Conservation (phyloP, 2,888 invertebrate species). For the Caenorhabditis imperialis region DNA sequence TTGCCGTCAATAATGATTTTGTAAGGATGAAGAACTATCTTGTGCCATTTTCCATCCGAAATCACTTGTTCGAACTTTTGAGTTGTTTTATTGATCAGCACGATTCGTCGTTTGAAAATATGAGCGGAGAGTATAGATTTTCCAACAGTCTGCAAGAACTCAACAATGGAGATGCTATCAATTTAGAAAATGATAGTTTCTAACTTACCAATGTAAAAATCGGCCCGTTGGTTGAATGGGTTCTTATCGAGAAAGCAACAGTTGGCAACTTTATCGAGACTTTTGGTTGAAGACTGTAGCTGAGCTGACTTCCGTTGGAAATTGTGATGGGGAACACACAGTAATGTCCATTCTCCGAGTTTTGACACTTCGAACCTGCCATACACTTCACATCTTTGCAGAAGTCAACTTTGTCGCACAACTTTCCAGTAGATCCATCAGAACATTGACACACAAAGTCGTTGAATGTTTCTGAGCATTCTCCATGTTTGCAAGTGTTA, state of each 20-base stretch:
- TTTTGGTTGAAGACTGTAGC: constrained; percentile 42
- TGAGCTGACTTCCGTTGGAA: constrained; percentile 54
- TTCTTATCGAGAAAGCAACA: constrained; percentile 54
- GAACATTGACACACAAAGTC: constrained; percentile 72
- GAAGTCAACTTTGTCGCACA: constrained; percentile 68
- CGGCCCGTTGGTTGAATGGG: constrained; percentile 61
- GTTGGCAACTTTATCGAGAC: constrained; percentile 16
- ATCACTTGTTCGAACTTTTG: constrained; percentile 55
- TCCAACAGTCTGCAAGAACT: constrained; percentile 23
- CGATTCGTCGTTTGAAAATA: constrained; percentile 53
- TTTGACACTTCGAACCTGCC: constrained; percentile 63
- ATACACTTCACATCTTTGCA: constrained; percentile 67
- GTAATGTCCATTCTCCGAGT: constrained; percentile 66
- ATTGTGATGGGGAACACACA: constrained; percentile 68
- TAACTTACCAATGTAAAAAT: constrained; percentile 58
- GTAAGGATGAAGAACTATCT: constrained; percentile 50
- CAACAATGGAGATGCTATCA: neutral
- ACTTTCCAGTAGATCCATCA: constrained; percentile 60
- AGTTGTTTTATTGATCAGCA: constrained; percentile 29
- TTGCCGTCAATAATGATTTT: constrained; percentile 58
- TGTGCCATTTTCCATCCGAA: constrained; percentile 64
- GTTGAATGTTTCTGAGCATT: constrained; percentile 89
- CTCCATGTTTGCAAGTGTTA: constrained; percentile 87
- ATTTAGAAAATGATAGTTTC: neutral
- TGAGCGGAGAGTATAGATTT: constrained; percentile 30